Percentiles rank a stretch among this genome's conserved stretches.
Conservation (phyloP, 2,888 invertebrate species). For the Brachypterus glaber region DNA sequence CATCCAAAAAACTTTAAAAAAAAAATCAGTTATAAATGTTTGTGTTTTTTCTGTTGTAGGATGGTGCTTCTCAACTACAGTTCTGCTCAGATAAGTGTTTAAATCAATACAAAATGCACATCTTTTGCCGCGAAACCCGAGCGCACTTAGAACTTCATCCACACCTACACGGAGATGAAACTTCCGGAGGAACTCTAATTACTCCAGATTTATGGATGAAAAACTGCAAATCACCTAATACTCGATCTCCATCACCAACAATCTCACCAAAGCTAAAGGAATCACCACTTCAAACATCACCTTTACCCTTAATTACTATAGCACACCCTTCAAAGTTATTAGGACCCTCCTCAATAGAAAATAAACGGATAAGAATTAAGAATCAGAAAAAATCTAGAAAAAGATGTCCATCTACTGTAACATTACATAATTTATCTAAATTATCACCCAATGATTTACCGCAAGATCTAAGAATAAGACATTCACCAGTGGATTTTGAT, state of each 20-base stretch:
- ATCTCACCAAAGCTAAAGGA: constrained; percentile 31
- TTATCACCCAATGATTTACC: constrained; percentile 28
- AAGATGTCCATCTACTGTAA: constrained; percentile 40
- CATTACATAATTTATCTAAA: constrained; percentile 32
- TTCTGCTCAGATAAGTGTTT: constrained; percentile 89
- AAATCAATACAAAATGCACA: constrained; percentile 95
- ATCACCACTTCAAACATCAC: constrained; percentile 39
- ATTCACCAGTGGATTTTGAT: constrained; percentile 21
- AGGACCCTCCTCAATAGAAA: constrained; percentile 40
- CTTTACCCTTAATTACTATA: constrained; percentile 55
- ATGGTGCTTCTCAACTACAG: constrained; percentile 82
- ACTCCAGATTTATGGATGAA: constrained; percentile 87
- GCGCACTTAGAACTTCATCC: constrained; percentile 82
- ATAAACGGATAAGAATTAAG: constrained; percentile 35
- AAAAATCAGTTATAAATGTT: no score
- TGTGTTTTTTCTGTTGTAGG: constrained; percentile 49
- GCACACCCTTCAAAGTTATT: constrained; percentile 58
- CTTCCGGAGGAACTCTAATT: constrained; percentile 47
- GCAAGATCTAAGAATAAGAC: constrained; percentile 36
- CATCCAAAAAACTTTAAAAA: background rate
- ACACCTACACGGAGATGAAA: constrained; percentile 47
- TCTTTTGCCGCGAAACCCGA: constrained; percentile 88
- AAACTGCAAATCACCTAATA: constrained; percentile 53
- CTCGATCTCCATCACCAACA: constrained; percentile 37
- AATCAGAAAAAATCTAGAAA: constrained; percentile 41